Evolutionary conservation across 2,888 invertebrate genomes (phyloP).

Genomic region (Amphimallon solstitiale): DNA sequence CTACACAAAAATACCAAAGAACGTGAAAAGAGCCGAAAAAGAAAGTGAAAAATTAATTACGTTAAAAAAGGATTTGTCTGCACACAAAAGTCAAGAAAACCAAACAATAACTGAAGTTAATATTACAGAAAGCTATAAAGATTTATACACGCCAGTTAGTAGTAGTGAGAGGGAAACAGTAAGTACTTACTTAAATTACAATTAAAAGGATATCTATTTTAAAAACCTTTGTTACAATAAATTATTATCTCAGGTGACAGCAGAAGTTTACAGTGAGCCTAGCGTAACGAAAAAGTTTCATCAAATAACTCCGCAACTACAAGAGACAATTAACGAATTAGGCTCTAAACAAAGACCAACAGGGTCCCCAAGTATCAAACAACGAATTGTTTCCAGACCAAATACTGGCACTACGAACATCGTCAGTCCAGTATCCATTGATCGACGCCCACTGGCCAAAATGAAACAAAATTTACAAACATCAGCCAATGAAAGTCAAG

Average conservation of each 20-base stretch:
- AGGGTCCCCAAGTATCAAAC: slow-evolving; percentile 23
- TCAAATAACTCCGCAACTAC: slow-evolving; percentile 37
- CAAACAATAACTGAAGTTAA: no score
- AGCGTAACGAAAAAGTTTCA: slow-evolving; percentile 9
- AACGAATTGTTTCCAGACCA: slow-evolving; percentile 11
- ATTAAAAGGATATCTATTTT: no score
- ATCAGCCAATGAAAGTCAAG: no score
- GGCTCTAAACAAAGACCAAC: slow-evolving; percentile 39
- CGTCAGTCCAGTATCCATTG: no score
- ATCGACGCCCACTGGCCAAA: no score
- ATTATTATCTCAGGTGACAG: slow-evolving; percentile 33
- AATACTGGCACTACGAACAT: background rate
- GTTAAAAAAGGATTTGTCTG: no score
- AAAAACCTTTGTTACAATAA: background rate
- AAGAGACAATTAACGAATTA: slow-evolving; percentile 42
- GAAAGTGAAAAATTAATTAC: background rate
- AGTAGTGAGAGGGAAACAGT: no score
- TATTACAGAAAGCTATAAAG: no score
- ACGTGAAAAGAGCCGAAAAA: background rate
- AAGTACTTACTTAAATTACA: no score
- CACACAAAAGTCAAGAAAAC: no score
- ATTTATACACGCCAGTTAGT: no score
- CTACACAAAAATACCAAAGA: slow-evolving; percentile 37
- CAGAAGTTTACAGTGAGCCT: slow-evolving; percentile 38
- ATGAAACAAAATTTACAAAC: no score